Evolutionary conservation across 2,888 invertebrate genomes (phyloP).

Genomic region (Andricus quercusramuli): DNA sequence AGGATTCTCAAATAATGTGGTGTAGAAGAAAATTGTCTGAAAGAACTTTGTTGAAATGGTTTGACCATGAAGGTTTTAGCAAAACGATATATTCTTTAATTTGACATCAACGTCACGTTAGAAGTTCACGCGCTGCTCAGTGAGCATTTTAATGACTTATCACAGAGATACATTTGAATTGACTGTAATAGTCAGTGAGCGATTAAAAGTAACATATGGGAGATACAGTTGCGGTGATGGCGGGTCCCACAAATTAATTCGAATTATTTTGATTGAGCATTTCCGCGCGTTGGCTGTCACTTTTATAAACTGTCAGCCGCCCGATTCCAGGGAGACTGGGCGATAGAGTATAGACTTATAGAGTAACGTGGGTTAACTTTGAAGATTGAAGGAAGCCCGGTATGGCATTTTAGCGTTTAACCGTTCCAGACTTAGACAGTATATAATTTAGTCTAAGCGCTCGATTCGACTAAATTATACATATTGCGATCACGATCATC

Average conservation of each 20-base stretch:
- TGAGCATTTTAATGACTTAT: constrained; percentile 19
- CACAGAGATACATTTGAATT: not conserved
- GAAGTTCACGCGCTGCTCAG: constrained; percentile 9
- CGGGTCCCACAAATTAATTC: constrained; percentile 64
- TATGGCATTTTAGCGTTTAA: constrained; percentile 54
- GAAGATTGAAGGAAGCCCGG: constrained; percentile 64
- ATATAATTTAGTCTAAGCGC: constrained; percentile 52
- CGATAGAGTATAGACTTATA: constrained; percentile 29
- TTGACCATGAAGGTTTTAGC: too few relatives aligned
- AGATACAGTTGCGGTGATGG: constrained; percentile 44
- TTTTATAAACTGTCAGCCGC: constrained; percentile 55
- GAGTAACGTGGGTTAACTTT: constrained; percentile 55
- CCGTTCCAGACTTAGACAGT: constrained; percentile 51
- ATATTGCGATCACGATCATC: constrained; percentile 20
- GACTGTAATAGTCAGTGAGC: constrained; percentile 1
- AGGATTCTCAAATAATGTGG: too few relatives aligned
- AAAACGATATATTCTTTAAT: not conserved
- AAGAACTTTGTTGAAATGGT: too few relatives aligned
- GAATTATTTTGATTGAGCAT: constrained; percentile 69
- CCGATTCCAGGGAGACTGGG: constrained; percentile 43
- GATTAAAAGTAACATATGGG: constrained; percentile 33
- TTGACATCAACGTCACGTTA: constrained; percentile 16
- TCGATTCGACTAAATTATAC: constrained; percentile 35
- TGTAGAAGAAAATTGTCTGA: too few relatives aligned
- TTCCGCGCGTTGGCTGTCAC: constrained; percentile 64